Conservation (phyloP, 2,797 vertebrate genomes). For the Pristis pectinata region DNA sequence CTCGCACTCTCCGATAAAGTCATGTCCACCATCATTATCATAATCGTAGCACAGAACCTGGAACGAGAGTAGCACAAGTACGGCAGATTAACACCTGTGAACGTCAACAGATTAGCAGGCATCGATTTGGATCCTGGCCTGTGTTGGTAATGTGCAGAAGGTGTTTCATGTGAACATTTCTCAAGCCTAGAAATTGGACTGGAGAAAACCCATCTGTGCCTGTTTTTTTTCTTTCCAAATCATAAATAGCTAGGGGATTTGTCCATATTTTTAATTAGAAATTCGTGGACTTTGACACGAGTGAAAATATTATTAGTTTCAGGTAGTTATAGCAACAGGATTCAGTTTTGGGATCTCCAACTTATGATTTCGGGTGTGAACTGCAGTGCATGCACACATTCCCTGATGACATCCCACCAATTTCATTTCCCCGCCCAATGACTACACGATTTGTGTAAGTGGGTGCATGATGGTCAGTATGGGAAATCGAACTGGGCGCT, state of each 20-base stretch:
- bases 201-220: too few species aligned
- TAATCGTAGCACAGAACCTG: conserved; percentile 91
- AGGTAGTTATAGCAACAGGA: not conserved
- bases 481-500: too few species aligned
- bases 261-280: not conserved
- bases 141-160: not conserved
- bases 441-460: too few species aligned
- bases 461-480: too few species aligned
- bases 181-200: too few species aligned
- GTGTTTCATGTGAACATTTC: too few species aligned
- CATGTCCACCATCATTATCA: conserved; percentile 89
- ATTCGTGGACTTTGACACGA: not conserved
- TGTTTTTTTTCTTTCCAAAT: too few species aligned
- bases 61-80: conserved; percentile 4
- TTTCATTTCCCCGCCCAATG: too few species aligned
- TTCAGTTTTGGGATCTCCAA: not conserved
- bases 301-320: not conserved
- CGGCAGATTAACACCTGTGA: not conserved
- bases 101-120: not conserved
- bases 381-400: too few species aligned
- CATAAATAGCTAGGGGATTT: too few species aligned
- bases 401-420: too few species aligned
- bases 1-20: conserved; percentile 94
- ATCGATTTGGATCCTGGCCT: not conserved
- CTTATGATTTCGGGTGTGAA: too few species aligned